Evolutionary conservation across 2,797 vertebrate genomes (phyloP), one percentile per base, ranked within the genome.

Genomic region (Poecilia picta): DNA sequence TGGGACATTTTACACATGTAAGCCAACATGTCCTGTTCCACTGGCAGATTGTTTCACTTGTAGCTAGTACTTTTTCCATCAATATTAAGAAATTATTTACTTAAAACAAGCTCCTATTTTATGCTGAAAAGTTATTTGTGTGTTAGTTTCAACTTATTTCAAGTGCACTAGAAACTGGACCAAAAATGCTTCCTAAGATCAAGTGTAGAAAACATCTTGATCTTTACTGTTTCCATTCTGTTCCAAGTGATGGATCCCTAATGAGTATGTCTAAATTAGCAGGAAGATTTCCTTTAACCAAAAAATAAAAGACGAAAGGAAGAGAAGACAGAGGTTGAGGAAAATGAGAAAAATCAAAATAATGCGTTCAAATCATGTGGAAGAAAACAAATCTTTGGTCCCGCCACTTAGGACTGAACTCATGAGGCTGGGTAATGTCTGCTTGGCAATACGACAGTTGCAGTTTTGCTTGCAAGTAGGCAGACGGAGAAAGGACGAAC

Each of bases 301-400:
- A n/a, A 57, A 57, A 57, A 57, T n/a, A 12, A 28, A 5, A 20
- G 3, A 5, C 3, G 5, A 57, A 15, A 59, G 79, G 68, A 39
- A 77, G 45, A 74, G 62, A 71, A 49, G 49, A 23, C 13, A 55
- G 41, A 76, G 55, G 66, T 18, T 3, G 72, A 76, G 47, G 83
- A 78, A 53, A 45, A 66, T 20, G 8, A 74, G 43, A 20, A 51
- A 8, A 75, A 11, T 41, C 41, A 77, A 75, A 70, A 31, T 36
- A 36, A 72, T 4, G 47, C n/a, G 53, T 79, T 43, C 41, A 20
- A 55, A 73, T 78, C 75, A 72, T 68, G 49, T 84, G 86, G 86
- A 91, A 23, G 13, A 89, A 68, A 86, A 90, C 87, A 85, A 84
- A 33, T 84, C 82, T 81, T 90, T 91, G 91, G 90, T 93, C 92